phyloP scores from a whole-genome alignment of 2,888 invertebrate species.

The Aporophyla lueneburgensis region DNA sequence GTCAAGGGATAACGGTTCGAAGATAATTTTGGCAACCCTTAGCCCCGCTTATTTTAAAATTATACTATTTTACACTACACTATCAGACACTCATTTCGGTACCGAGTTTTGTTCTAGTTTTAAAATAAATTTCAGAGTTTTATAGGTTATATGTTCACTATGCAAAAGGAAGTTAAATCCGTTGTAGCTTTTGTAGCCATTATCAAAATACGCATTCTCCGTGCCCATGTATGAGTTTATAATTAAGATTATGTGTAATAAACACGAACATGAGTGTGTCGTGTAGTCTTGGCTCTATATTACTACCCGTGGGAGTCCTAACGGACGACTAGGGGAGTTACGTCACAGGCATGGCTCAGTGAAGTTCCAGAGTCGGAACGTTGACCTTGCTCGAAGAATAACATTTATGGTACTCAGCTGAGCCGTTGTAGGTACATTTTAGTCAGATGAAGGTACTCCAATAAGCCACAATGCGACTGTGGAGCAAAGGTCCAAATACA shows the following conservation, averaged over 20 bases:
- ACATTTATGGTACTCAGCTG: not conserved
- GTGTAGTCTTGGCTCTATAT: constrained; percentile 27
- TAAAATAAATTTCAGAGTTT: not conserved
- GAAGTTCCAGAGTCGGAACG: not conserved
- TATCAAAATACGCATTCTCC: constrained; percentile 1
- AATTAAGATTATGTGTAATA: constrained; percentile 48
- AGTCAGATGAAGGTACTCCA: not conserved
- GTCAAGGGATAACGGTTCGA: not conserved
- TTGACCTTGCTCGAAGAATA: too few relatives aligned
- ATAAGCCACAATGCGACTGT: not conserved
- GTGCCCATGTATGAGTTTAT: constrained; percentile 16
- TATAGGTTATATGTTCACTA: not conserved
- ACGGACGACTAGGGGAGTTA: not conserved
- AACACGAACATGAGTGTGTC: constrained; percentile 40
- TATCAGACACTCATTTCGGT: not conserved
- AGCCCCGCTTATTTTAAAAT: not conserved
- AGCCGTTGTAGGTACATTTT: not conserved
- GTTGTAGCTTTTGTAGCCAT: not conserved
- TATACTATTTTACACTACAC: not conserved
- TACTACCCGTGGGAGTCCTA: constrained; percentile 34
- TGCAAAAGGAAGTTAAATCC: not conserved
- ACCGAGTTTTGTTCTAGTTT: not conserved
- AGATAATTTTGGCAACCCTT: not conserved
- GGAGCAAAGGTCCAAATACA: not conserved
- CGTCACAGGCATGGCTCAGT: not conserved